A percentile compares a stretch with the other conserved stretches of the same genome.
phyloP scores from a whole-genome alignment of 2,113 vertebrate species.

The Tonatia bakeri region DNA sequence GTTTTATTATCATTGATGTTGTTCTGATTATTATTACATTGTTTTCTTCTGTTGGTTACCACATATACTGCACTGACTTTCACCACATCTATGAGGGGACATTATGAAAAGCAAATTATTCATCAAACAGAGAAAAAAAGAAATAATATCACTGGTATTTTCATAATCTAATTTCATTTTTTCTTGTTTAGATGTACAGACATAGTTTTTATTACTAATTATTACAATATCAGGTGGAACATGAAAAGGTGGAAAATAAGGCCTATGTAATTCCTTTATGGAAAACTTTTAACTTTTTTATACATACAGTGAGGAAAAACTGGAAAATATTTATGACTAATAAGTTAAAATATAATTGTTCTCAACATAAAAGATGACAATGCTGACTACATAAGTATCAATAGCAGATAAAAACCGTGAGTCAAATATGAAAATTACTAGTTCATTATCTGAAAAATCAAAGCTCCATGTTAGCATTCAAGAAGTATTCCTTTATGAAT shows the following conservation, averaged over 20 bases:
- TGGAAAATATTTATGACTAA: background rate
- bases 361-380: background rate
- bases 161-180: background rate
- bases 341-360: slow-evolving; percentile 1
- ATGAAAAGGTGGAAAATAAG: background rate
- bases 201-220: background rate
- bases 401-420: background rate
- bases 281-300: background rate
- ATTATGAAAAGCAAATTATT: background rate
- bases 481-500: background rate
- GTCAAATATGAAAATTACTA: background rate
- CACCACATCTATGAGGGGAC: background rate
- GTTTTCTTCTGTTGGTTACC: background rate
- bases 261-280: background rate
- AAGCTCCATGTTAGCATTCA: background rate
- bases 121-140: background rate
- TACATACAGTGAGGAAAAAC: background rate
- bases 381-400: background rate
- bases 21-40: background rate
- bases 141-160: background rate
- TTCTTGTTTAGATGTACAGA: background rate
- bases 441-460: background rate
- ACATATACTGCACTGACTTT: background rate
- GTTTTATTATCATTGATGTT: background rate
- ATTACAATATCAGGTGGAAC: background rate